phyloP scores from a whole-genome alignment of 2,797 vertebrate species.

The Hirundo rustica region DNA sequence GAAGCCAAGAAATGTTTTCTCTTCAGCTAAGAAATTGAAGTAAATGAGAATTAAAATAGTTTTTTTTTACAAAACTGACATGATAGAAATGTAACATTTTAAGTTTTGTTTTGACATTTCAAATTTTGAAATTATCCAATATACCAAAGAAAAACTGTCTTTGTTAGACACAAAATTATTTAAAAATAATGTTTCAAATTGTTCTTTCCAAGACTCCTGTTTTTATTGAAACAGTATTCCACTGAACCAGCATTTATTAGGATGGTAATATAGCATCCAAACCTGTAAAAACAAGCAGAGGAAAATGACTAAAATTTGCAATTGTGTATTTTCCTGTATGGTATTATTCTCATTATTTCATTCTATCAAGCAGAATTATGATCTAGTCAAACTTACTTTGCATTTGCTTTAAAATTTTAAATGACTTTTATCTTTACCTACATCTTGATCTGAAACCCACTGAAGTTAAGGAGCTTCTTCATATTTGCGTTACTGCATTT shows the following conservation, averaged over 20 bases:
- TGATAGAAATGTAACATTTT: not conserved
- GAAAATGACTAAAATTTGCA: not conserved
- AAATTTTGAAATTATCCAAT: not conserved
- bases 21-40: not conserved
- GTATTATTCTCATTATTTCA: not conserved
- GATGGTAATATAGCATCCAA: not conserved
- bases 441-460: not conserved
- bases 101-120: not conserved
- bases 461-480: not conserved
- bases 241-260: not conserved
- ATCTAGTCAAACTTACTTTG: not conserved
- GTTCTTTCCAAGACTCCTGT: not conserved
- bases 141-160: not conserved
- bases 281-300: not conserved
- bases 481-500: fast-evolving
- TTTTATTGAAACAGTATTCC: not conserved
- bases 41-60: not conserved
- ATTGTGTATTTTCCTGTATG: not conserved
- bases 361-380: not conserved
- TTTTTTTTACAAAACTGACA: not conserved
- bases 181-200: not conserved
- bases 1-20: not conserved
- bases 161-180: not conserved
- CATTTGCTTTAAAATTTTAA: not conserved
- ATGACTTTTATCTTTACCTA: not conserved